phyloP scores from a whole-genome alignment of 2,113 vertebrate species.

The Proteles cristata region DNA sequence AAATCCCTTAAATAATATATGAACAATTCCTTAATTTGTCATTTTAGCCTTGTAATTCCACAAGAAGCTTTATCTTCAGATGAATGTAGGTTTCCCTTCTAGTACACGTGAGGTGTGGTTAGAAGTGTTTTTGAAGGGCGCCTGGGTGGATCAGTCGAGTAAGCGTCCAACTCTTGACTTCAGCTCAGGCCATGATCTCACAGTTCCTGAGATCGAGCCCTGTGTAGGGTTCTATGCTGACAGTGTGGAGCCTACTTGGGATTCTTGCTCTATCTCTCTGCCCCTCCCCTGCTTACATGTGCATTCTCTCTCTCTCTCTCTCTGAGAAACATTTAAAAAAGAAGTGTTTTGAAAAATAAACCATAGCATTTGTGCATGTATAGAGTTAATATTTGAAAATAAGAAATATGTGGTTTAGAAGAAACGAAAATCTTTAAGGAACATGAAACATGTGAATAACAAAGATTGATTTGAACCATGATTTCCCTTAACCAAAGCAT shows the following conservation, averaged over 20 bases:
- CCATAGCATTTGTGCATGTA: background rate
- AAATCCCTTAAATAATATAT: background rate
- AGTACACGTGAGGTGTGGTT: background rate
- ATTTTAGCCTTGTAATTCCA: background rate
- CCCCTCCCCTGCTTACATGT: no score
- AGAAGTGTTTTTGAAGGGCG: background rate
- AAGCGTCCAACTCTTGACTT: no score
- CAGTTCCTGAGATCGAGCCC: no score
- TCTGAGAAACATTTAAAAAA: background rate
- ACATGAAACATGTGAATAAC: background rate
- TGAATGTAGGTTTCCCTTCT: background rate
- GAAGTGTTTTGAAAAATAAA: background rate
- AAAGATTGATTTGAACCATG: background rate
- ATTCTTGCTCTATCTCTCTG: no score
- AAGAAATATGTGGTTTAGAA: constrained; percentile 25
- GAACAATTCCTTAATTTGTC: background rate
- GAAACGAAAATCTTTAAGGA: background rate
- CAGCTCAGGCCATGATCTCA: no score
- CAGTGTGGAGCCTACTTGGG: no score
- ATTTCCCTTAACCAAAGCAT: background rate
- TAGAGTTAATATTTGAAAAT: background rate
- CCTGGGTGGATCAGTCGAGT: no score
- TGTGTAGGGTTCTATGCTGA: no score
- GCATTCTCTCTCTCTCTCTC: no score
- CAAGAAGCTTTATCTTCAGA: background rate